Base-by-base conservation (phyloP, 1,140 invertebrate species). In the Cydia strobilella region DNA sequence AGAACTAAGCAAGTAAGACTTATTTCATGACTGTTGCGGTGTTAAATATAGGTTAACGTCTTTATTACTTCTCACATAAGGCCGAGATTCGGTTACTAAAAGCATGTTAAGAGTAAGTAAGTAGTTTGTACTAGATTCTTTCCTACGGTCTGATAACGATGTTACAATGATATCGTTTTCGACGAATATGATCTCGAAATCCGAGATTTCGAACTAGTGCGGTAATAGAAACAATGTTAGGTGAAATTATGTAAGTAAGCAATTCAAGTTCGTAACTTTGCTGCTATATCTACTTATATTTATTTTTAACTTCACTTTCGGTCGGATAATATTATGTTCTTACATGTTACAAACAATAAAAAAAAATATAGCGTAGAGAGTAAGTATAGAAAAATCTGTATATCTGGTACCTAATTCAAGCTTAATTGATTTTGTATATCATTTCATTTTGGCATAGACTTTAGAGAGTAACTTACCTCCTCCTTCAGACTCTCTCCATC, bases 401-500 rank as follows among this genome's bases (percentile, higher is more conserved):
- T 25, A 25, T 25, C 25, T 25, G 25, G 25, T 25, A 25, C 25
- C 25, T 25, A 25, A 25, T 25, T 25, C 25, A 25, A 25, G 25
- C 1, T 25, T 25, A 25, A 25, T 25, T 25, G 25, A 25, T 25
- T 25, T 25, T 25, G 25, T 25, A 25, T 31, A 2, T n/a, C n/a
- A n/a, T n/a, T n/a, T n/a, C n/a, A n/a, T 4, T 31, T 2, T 4
- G 27, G 2, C 4, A 2, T 31, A 31, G 31, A 4, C 39, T 42
- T 13, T 42, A 42, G 39, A 9, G 10, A 42, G 10, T 45, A 45
- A 45, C 12, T 45, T 45, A 15, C 42, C 12, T 45, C 12, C 42
- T 45, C 86, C 74, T 81, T 75, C 69, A 87, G 82, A 63, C 81
- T 86, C 59, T 88, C 82, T 35, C 76, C 76, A 23, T 73, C 75